phyloP scores from a whole-genome alignment of 2,113 vertebrate species.

The Irena cyanogastra region DNA sequence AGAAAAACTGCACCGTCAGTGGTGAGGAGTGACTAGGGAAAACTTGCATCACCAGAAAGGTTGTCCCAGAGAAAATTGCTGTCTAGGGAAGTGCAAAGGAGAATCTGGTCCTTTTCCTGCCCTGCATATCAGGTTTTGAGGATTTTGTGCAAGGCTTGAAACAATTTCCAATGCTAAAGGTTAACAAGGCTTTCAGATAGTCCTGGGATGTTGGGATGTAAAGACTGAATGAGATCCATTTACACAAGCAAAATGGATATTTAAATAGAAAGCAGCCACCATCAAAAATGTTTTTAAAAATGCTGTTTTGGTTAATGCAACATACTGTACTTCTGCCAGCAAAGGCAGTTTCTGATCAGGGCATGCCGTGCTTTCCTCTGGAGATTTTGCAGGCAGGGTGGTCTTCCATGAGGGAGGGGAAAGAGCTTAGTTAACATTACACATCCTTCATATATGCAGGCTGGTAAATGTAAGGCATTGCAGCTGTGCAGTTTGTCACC shows the following conservation, averaged over 20 bases:
- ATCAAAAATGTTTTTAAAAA: constrained; percentile 53
- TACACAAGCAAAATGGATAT: constrained; percentile 64
- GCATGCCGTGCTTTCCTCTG: constrained; percentile 19
- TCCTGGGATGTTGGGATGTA: constrained; percentile 17
- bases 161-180: constrained; percentile 52
- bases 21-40: not conserved
- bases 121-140: constrained; percentile 13
- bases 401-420: constrained; percentile 61
- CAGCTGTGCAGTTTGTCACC: constrained; percentile 69
- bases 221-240: constrained; percentile 47
- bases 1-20: not conserved
- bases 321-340: constrained; percentile 52
- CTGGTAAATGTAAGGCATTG: constrained; percentile 69
- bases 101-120: not conserved
- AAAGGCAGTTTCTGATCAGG: constrained; percentile 71
- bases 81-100: not conserved
- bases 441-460: constrained; percentile 66
- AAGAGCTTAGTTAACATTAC: constrained; percentile 68
- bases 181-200: constrained; percentile 51
- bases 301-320: constrained; percentile 66
- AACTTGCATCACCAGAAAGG: not conserved
- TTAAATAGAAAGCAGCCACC: constrained; percentile 70
- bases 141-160: constrained; percentile 53
- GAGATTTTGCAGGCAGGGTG: constrained; percentile 65
- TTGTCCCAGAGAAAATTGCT: not conserved